These are phyloP conservation scores for Loxodonta africana DNA, from an alignment of 2,113 vertebrate genomes.

Conservation along the genomic window DNA sequence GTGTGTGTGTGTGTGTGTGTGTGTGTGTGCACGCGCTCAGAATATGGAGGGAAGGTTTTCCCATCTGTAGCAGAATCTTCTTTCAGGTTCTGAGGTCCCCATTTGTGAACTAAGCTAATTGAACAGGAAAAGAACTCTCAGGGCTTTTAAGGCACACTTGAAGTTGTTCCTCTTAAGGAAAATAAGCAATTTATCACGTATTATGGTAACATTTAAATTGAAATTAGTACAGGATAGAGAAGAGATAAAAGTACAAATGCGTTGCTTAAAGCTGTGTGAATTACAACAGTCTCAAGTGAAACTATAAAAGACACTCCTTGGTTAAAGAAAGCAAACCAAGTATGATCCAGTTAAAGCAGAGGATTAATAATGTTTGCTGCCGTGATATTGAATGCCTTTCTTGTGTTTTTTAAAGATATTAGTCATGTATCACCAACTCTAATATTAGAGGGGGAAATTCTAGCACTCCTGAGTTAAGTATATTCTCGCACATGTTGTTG, in stretches of 20 bases:
- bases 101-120: slow-evolving; percentile 1
- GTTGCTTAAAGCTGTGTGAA: not conserved
- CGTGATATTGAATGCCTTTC: not conserved
- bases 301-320: not conserved
- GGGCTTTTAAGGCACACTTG: not conserved
- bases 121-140: not conserved
- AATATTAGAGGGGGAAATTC: not conserved
- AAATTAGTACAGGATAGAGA: not conserved
- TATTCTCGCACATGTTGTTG: not conserved
- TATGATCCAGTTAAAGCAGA: not conserved
- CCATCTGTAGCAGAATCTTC: not conserved
- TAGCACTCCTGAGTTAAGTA: not conserved
- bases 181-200: slow-evolving; percentile 2
- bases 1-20: not conserved
- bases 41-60: not conserved
- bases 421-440: not conserved
- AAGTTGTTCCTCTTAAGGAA: slow-evolving; percentile 38
- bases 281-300: not conserved
- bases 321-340: not conserved
- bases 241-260: not conserved
- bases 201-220: slow-evolving; percentile 4
- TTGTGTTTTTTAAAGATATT: slow-evolving; percentile 23
- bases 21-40: not conserved
- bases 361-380: not conserved
- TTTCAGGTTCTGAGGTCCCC: slow-evolving; percentile 18